These are phyloP conservation scores for Eristalis tenax DNA, from an alignment of 2,888 invertebrate species.

Conservation along the genomic window DNA sequence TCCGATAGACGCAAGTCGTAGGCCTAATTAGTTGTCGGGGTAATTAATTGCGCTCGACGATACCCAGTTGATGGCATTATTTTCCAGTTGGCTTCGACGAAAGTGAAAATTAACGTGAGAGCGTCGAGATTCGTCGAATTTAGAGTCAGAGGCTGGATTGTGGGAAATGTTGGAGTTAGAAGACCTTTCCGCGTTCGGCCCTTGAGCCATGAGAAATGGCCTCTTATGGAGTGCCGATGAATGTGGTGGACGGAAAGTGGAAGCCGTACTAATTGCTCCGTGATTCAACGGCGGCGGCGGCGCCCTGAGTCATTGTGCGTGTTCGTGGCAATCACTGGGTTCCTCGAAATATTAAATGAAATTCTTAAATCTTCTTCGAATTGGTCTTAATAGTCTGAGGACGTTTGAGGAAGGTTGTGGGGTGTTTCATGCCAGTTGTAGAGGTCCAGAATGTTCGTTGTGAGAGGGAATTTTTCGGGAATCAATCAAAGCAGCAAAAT, in stretches of 20 bases:
- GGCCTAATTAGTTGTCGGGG: constrained; percentile 59
- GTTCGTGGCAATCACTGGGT: background rate
- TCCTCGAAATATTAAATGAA: too few relatives aligned
- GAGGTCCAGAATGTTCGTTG: too few relatives aligned
- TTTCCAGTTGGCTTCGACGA: constrained; percentile 38
- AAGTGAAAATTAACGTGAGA: constrained; percentile 48
- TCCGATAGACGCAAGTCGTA: constrained; percentile 49
- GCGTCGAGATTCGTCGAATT: constrained; percentile 20
- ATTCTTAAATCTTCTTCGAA: too few relatives aligned
- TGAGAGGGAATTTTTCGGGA: too few relatives aligned
- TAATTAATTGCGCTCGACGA: constrained; percentile 46
- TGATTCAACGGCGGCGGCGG: background rate
- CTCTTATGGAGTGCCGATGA: background rate
- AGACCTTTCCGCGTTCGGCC: background rate
- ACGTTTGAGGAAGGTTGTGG: too few relatives aligned
- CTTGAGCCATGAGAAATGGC: background rate
- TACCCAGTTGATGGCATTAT: constrained; percentile 38
- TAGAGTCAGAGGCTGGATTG: background rate
- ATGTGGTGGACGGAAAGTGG: background rate
- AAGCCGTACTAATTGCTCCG: background rate
- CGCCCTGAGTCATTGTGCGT: background rate
- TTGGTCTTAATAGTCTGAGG: too few relatives aligned
- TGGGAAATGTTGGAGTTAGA: background rate
- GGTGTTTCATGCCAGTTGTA: too few relatives aligned
- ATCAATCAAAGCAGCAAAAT: too few relatives aligned